These are phyloP conservation scores for Frieseomelitta varia DNA, from an alignment of 1,140 invertebrate species.

Conservation along the genomic window DNA sequence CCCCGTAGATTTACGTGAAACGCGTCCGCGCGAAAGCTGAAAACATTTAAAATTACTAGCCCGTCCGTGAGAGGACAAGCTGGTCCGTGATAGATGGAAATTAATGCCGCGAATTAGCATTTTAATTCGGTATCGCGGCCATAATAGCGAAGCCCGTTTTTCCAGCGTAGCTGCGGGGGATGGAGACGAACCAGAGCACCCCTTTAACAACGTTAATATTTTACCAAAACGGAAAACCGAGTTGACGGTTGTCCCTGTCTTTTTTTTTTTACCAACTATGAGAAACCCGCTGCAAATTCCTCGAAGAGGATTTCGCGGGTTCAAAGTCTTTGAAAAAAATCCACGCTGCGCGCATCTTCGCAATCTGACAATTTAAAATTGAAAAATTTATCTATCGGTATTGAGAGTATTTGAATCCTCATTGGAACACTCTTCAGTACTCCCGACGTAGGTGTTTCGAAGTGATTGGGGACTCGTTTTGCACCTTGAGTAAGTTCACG, in stretches of 20 bases:
- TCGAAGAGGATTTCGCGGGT: too few species aligned
- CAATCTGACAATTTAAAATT: background rate
- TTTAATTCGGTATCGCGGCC: conserved; percentile 70
- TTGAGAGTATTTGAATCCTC: too few species aligned
- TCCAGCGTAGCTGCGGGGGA: background rate
- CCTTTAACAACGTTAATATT: conserved; percentile 61
- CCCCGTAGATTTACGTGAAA: conserved; percentile 14
- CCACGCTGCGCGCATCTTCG: too few species aligned
- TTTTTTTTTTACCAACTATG: too few species aligned
- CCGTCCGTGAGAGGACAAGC: conserved; percentile 28
- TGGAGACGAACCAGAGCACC: background rate
- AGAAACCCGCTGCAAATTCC: too few species aligned
- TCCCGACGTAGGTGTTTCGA: background rate
- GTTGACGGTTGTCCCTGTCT: conserved; percentile 43
- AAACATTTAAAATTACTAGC: conserved; percentile 56
- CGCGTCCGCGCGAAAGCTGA: conserved; percentile 9
- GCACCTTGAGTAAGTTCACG: too few species aligned
- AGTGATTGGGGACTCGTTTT: background rate
- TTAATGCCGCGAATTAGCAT: conserved; percentile 73
- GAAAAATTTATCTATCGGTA: background rate
- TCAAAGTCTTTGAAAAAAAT: background rate
- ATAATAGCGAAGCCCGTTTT: conserved; percentile 54
- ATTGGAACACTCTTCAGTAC: background rate
- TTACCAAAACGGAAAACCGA: conserved; percentile 42
- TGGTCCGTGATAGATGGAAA: conserved; percentile 66